Percentiles rank a stretch among this genome's conserved stretches.
Conservation (phyloP, 2,113 vertebrate genomes). For the Mormoops blainvillei region DNA sequence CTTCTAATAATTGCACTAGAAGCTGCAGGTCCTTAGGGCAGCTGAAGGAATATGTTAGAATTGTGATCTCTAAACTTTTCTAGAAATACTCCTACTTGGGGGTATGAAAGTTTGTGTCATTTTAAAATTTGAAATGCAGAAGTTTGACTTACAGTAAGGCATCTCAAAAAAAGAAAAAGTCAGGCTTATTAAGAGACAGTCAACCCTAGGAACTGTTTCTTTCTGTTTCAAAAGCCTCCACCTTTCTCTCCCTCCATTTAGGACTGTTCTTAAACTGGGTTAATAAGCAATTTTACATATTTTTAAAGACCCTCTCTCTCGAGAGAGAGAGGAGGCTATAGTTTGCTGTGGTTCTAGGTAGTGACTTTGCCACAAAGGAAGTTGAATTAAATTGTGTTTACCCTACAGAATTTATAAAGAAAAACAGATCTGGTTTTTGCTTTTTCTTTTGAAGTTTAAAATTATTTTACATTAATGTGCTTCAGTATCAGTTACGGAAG, state of each 20-base stretch:
- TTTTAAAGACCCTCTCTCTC: neutral
- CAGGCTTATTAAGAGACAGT: neutral
- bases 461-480: neutral
- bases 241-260: neutral
- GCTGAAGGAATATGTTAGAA: neutral
- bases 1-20: neutral
- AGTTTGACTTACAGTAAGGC: neutral
- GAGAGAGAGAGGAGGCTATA: neutral
- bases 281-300: neutral
- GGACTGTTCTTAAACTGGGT: neutral
- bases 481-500: neutral
- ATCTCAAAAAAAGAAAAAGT: neutral
- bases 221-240: neutral
- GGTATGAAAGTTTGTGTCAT: neutral
- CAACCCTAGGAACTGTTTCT: neutral
- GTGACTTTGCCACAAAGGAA: neutral
- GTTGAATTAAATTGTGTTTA: neutral
- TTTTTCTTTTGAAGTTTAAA: neutral
- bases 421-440: neutral
- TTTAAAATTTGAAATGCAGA: neutral
- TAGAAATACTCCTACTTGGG: neutral
- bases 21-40: neutral
- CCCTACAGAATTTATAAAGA: neutral
- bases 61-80: neutral
- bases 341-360: neutral